Evolutionary conservation across 2,888 invertebrate genomes (phyloP), one percentile per base, ranked within the genome.

Genomic region (Leucophenga montana): DNA sequence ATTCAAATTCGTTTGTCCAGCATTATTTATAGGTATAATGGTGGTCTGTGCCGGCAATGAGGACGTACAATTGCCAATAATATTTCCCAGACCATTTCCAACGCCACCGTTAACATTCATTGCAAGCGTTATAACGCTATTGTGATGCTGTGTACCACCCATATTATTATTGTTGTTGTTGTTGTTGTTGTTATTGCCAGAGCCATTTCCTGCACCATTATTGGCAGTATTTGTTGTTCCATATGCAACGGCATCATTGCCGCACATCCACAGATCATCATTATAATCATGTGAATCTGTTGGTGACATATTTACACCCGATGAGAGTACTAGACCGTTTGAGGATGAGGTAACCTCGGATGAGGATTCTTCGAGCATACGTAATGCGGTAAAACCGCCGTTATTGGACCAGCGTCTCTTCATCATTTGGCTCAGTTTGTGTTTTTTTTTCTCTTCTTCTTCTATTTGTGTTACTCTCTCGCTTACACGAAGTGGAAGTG

Each of bases 381-480:
- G 92, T 80, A 91, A 90, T 89, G 91, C 88, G 87, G 92, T 89
- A 88, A 93, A 92, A 87, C 93, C 92, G 89, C 93, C 92, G 90
- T 93, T 92, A 90, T 93, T 93, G 77, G 93, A 92, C 93, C 94
- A 94, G 90, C 93, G 92, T 88, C 94, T 92, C 91, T 93, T 93
- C 94, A 94, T 94, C 90, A 90, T 89, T 83, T 82, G 83, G 53
- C 66, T 50, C n/a, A 53, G 16, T 67, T 11, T 62, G 27, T 27
- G 27, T 27, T 2, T 3, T 27, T 27, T 27, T 3, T 27, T 27
- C 4, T 27, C 27, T 77, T 71, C 69, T 83, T 75, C 74, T 69
- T 68, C 39, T 54, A 16, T 53, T 11, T 71, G 14, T 70, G 54
- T 59, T 71, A 22, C n/a, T 62, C 44, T 39, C 22, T 56, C 16